Conservation (phyloP, 2,113 vertebrate genomes). For the Tor tambroides region DNA sequence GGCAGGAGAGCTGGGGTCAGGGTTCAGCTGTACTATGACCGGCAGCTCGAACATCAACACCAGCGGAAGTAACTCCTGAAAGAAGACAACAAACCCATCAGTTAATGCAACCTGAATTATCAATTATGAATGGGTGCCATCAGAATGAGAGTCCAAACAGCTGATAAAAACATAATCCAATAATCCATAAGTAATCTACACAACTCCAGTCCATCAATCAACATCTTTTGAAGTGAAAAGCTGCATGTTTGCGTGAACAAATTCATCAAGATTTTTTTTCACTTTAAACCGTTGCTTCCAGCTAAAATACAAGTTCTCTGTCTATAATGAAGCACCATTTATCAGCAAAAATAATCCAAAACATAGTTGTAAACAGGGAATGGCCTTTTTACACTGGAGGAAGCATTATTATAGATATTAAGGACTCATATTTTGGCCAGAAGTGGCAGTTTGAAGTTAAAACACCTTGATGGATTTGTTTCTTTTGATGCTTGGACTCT, state of each 20-base stretch:
- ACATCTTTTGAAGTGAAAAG: background rate
- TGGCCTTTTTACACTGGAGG: background rate
- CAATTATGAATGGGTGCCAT: background rate
- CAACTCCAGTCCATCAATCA: background rate
- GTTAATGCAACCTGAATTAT: background rate
- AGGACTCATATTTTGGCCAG: too few relatives aligned
- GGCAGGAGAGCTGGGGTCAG: constrained; percentile 91
- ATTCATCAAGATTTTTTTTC: background rate
- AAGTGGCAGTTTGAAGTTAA: too few relatives aligned
- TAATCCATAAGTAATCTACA: background rate
- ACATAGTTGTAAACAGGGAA: too few relatives aligned
- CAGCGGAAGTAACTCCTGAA: constrained; percentile 93
- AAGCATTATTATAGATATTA: background rate
- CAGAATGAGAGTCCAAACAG: background rate
- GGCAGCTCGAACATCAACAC: constrained; percentile 97
- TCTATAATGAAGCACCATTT: background rate
- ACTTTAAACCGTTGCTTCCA: too few relatives aligned
- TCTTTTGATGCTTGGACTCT: too few relatives aligned
- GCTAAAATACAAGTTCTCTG: background rate
- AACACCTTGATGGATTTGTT: too few relatives aligned
- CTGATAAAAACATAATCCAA: too few relatives aligned
- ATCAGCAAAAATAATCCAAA: too few relatives aligned
- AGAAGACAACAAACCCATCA: background rate
- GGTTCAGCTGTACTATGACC: constrained; percentile 87
- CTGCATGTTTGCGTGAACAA: too few relatives aligned